phyloP scores from a whole-genome alignment of 2,888 invertebrate genomes.

The Hirtodrosophila histrioides region DNA sequence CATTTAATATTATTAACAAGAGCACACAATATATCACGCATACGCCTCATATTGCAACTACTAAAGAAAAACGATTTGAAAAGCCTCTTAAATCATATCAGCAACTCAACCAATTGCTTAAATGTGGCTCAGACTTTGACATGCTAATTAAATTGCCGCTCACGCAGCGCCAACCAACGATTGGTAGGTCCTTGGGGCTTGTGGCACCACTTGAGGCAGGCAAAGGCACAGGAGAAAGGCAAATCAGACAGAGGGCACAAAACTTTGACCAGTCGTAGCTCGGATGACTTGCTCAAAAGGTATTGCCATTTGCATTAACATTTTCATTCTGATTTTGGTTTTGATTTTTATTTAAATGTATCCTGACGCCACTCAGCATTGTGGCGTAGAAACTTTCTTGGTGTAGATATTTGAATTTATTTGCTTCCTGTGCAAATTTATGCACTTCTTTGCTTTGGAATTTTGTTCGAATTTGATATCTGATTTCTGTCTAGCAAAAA shows the following conservation, averaged over 20 bases:
- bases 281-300: constrained; percentile 15
- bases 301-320: constrained; percentile 24
- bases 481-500: constrained; percentile 22
- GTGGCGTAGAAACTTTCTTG: too few species aligned
- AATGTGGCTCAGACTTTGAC: constrained; percentile 27
- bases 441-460: constrained; percentile 6
- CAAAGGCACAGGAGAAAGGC: not conserved
- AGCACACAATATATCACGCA: constrained; percentile 23
- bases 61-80: constrained; percentile 18
- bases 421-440: constrained; percentile 25
- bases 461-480: constrained; percentile 9
- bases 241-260: constrained; percentile 7
- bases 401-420: constrained; percentile 16
- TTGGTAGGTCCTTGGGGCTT: not conserved
- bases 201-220: not conserved
- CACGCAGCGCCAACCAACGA: constrained; percentile 21
- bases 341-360: constrained; percentile 37
- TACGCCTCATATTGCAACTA: constrained; percentile 24
- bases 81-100: constrained; percentile 3
- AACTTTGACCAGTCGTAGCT: constrained; percentile 27
- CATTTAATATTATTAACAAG: constrained; percentile 5
- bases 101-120: constrained; percentile 20
- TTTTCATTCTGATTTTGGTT: constrained; percentile 23
- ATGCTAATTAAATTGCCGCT: constrained; percentile 49
- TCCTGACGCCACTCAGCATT: constrained; percentile 15